phyloP scores from a whole-genome alignment of 2,888 invertebrate species.

The Sericinus montela region DNA sequence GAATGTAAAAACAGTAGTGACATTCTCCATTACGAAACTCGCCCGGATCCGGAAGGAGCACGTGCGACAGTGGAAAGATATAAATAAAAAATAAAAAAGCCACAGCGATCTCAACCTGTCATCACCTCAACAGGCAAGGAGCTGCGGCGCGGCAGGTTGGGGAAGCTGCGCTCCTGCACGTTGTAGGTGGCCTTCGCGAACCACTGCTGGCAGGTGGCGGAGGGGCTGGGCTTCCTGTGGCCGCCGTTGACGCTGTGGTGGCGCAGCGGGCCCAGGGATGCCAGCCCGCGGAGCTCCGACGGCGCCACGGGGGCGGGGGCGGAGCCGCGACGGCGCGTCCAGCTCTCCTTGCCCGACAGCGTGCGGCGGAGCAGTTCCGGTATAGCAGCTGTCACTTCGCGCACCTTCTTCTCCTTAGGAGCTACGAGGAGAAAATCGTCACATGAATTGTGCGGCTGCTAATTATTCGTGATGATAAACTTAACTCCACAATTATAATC shows the following conservation, averaged over 20 bases:
- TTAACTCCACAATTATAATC: too few species aligned
- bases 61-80: conserved; percentile 29
- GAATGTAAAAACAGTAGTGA: too few species aligned
- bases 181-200: conserved; percentile 38
- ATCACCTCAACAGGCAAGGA: conserved; percentile 72
- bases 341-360: conserved; percentile 41
- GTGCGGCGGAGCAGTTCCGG: conserved; percentile 48
- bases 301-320: conserved; percentile 50
- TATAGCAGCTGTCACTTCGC: conserved; percentile 39
- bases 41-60: too few species aligned
- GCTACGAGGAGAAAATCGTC: conserved; percentile 26
- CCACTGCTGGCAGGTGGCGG: conserved; percentile 51
- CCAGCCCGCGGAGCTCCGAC: conserved; percentile 42
- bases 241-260: conserved; percentile 47
- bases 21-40: too few species aligned
- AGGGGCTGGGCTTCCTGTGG: conserved; percentile 40
- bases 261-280: conserved; percentile 32
- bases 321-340: conserved; percentile 52
- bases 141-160: conserved; percentile 46
- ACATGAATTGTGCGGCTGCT: too few species aligned
- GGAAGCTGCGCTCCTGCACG: conserved; percentile 35
- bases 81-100: conserved; percentile 31
- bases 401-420: conserved; percentile 47
- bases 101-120: conserved; percentile 47
- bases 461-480: too few species aligned